Percentiles rank a stretch among this genome's conserved stretches.
Evolutionary conservation across 1,140 invertebrate genomes (phyloP).

Genomic region (Oryctes rhinoceros): DNA sequence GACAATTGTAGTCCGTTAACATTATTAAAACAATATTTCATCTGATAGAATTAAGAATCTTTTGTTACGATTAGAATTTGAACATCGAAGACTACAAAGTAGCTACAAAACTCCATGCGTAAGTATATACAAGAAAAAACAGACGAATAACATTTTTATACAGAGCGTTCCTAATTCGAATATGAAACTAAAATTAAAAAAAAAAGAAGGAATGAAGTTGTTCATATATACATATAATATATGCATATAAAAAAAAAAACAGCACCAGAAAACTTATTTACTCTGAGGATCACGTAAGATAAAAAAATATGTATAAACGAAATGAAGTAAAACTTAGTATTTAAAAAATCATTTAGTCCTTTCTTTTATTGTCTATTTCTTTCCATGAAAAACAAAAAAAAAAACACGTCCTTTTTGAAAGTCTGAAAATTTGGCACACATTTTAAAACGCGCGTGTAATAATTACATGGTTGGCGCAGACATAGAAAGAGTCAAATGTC

Average conservation of each 20-base stretch:
- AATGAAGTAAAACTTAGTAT: neutral
- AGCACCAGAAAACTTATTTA: neutral
- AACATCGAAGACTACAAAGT: too few relatives aligned
- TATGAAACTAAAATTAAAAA: neutral
- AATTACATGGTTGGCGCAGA: neutral
- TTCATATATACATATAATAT: neutral
- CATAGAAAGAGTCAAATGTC: neutral
- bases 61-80: too few relatives aligned
- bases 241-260: neutral
- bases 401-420: neutral
- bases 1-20: neutral
- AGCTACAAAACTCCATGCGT: neutral
- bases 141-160: neutral
- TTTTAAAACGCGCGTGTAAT: neutral
- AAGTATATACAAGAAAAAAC: neutral
- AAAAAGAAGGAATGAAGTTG: constrained; percentile 17
- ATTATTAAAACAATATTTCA: neutral
- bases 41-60: neutral
- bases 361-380: neutral
- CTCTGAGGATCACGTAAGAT: neutral
- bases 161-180: neutral
- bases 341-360: neutral
- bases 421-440: neutral
- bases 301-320: neutral
- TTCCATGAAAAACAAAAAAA: neutral